Conservation (phyloP, 2,113 vertebrate species). For the Jaculus jaculus region DNA sequence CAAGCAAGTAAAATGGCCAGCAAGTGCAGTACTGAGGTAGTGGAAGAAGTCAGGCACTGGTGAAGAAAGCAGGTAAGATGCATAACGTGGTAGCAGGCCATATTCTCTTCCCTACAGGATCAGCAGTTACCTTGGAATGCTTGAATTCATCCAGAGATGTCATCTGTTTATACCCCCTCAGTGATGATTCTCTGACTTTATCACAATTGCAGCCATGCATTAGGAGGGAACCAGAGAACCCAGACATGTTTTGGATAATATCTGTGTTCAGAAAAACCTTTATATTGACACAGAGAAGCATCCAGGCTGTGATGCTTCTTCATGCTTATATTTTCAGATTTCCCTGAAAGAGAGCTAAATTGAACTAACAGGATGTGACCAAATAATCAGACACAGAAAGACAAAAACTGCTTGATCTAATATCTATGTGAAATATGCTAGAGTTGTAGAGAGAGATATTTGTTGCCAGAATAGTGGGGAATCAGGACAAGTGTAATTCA, state of each 20-base stretch:
- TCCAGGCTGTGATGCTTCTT: background rate
- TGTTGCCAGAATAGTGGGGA: too few species aligned
- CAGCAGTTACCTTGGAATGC: background rate
- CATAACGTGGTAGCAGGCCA: background rate
- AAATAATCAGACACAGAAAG: background rate
- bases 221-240: background rate
- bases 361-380: background rate
- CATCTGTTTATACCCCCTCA: background rate
- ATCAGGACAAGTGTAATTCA: too few species aligned
- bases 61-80: background rate
- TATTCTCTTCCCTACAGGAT: background rate
- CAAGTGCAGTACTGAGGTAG: background rate
- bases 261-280: background rate
- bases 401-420: too few species aligned
- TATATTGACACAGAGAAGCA: background rate
- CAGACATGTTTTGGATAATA: background rate
- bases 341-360: background rate
- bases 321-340: background rate
- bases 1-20: background rate
- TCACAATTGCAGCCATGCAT: background rate
- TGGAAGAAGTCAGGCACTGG: background rate
- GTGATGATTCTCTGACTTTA: background rate
- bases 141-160: background rate
- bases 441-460: too few species aligned
- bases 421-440: too few species aligned